These are phyloP conservation scores for Sericinus montela DNA, from an alignment of 2,888 invertebrate species.

Conservation along the genomic window DNA sequence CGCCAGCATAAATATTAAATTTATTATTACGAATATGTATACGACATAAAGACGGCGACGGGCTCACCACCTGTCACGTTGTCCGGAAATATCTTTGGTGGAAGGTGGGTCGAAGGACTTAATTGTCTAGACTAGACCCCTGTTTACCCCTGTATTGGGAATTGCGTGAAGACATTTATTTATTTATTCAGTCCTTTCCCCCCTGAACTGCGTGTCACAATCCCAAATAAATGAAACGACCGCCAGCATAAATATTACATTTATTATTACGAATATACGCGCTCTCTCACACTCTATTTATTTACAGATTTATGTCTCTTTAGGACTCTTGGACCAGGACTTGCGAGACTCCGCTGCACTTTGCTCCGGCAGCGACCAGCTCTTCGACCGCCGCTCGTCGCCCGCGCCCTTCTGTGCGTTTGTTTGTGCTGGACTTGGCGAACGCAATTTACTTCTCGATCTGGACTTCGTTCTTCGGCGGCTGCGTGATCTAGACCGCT, in stretches of 20 bases:
- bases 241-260: slow-evolving; percentile 15
- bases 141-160: no score
- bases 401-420: not conserved
- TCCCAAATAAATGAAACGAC: slow-evolving; percentile 1
- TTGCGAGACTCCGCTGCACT: slow-evolving; percentile 56
- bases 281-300: no score
- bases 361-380: slow-evolving; percentile 80
- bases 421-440: slow-evolving; percentile 19
- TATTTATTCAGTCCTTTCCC: not conserved
- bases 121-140: no score
- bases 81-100: no score
- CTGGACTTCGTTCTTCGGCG: slow-evolving; percentile 35
- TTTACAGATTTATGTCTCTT: not conserved
- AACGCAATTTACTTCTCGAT: slow-evolving; percentile 27
- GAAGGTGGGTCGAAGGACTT: no score
- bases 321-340: slow-evolving; percentile 59
- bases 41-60: no score
- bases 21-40: no score
- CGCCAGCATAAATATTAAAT: no score
- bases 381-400: slow-evolving; percentile 66
- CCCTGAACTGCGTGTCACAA: no score
- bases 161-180: no score
- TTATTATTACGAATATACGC: not conserved
- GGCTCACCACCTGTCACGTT: no score
- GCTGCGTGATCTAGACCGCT: slow-evolving; percentile 40